Evolutionary conservation across 2,888 invertebrate species (phyloP).

Genomic region (Leptura quadrifasciata): DNA sequence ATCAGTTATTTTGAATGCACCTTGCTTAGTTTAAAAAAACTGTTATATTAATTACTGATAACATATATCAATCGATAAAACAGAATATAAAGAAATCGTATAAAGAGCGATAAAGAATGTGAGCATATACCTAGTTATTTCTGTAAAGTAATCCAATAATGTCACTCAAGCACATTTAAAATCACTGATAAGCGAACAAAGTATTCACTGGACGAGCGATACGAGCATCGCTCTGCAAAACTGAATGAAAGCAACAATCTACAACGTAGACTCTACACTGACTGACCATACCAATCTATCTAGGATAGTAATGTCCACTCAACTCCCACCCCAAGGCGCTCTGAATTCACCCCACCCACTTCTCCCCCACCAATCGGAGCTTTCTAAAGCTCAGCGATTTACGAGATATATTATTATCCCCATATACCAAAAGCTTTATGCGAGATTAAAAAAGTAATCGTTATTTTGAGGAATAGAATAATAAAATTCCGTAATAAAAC

Average conservation of each 20-base stretch:
- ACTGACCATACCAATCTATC: slow-evolving; percentile 64
- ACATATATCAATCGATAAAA: slow-evolving; percentile 26
- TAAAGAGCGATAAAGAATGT: slow-evolving; percentile 5
- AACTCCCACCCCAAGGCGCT: slow-evolving; percentile 56
- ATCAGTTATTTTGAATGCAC: not conserved
- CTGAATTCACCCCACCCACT: slow-evolving; percentile 55
- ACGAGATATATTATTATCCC: slow-evolving; percentile 51
- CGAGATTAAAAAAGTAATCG: slow-evolving; percentile 63
- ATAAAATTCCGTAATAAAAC: slow-evolving; percentile 58
- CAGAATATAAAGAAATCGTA: not conserved
- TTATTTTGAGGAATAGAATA: slow-evolving; percentile 58
- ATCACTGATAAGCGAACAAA: slow-evolving; percentile 41
- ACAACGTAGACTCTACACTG: no score
- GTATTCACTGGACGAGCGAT: slow-evolving; percentile 14
- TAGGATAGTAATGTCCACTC: slow-evolving; percentile 62
- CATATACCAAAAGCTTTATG: slow-evolving; percentile 58
- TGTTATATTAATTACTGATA: slow-evolving; percentile 15
- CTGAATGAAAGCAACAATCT: slow-evolving; percentile 29
- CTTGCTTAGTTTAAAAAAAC: slow-evolving; percentile 27
- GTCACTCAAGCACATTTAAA: slow-evolving; percentile 28
- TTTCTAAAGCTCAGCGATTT: slow-evolving; percentile 60
- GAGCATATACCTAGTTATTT: not conserved
- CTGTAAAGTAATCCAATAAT: slow-evolving; percentile 11
- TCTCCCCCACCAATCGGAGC: slow-evolving; percentile 55
- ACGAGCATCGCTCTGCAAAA: slow-evolving; percentile 17